Percentiles rank a stretch among this genome's conserved stretches.
Evolutionary conservation across 2,113 vertebrate species (phyloP).

Genomic region (Sorex araneus): DNA sequence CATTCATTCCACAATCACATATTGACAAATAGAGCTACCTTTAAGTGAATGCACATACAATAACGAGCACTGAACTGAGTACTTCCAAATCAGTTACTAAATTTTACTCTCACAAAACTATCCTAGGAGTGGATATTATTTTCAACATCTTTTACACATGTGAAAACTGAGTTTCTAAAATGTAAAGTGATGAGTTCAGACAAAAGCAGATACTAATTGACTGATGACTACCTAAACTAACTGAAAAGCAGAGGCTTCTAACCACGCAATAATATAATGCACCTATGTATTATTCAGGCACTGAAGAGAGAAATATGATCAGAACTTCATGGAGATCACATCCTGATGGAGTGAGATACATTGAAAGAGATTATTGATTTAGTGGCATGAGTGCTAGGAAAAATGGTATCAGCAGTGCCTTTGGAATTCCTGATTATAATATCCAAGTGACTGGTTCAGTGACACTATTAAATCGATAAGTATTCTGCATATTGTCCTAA

Average conservation of each 20-base stretch:
- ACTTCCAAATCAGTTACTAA: conserved; percentile 52
- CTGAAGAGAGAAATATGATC: not conserved
- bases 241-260: conserved; percentile 25
- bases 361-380: conserved; percentile 30
- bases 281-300: not conserved
- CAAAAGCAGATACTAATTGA: not conserved
- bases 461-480: not conserved
- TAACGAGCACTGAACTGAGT: conserved; percentile 41
- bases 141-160: conserved; percentile 48
- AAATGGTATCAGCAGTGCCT: not conserved
- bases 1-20: conserved; percentile 39
- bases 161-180: conserved; percentile 26
- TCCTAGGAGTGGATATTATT: not conserved
- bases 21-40: conserved; percentile 45
- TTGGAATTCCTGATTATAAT: conserved; percentile 13
- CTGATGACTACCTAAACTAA: not conserved
- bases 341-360: conserved; percentile 20
- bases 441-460: conserved; percentile 30
- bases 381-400: not conserved
- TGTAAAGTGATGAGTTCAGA: conserved; percentile 25
- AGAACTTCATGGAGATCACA: conserved; percentile 24
- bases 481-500: not conserved
- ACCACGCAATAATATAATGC: conserved; percentile 11
- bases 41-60: conserved; percentile 42
- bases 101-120: conserved; percentile 44